phyloP scores from a whole-genome alignment of 2,888 invertebrate genomes.

The Rhingia rostrata region DNA sequence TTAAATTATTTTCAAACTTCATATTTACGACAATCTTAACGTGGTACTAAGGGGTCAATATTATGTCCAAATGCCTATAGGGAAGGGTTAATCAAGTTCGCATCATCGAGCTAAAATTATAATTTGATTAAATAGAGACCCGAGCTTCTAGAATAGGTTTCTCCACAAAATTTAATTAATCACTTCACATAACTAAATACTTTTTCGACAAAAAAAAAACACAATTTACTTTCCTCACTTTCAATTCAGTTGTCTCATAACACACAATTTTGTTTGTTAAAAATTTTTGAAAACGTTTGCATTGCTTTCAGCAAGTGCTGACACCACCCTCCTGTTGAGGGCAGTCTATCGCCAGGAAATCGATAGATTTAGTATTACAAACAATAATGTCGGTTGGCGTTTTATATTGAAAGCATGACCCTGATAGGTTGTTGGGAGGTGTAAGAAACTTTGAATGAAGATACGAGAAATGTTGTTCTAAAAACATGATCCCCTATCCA shows the following conservation, averaged over 20 bases:
- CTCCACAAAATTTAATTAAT: too few species aligned
- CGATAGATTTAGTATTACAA: conserved; percentile 38
- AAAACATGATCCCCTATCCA: conserved; percentile 28
- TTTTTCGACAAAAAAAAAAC: too few species aligned
- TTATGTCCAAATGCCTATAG: too few species aligned
- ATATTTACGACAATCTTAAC: too few species aligned
- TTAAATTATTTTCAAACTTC: too few species aligned
- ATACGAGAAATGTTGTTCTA: conserved; percentile 15
- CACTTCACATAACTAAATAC: too few species aligned
- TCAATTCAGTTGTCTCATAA: not conserved
- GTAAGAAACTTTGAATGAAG: conserved; percentile 18
- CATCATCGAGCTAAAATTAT: too few species aligned
- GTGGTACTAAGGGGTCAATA: too few species aligned
- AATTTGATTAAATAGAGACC: too few species aligned
- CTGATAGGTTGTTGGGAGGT: not conserved
- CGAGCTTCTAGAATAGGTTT: too few species aligned
- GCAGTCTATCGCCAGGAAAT: conserved; percentile 37
- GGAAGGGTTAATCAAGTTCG: too few species aligned
- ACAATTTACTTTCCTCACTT: not conserved
- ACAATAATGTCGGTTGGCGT: conserved; percentile 11
- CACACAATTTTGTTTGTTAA: not conserved
- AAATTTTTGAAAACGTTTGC: conserved; percentile 14
- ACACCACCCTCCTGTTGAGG: conserved; percentile 17
- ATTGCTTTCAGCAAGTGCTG: not conserved
- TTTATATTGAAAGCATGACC: not conserved